Evolutionary conservation across 2,888 invertebrate species (phyloP).

Genomic region (Aplocera efformata): DNA sequence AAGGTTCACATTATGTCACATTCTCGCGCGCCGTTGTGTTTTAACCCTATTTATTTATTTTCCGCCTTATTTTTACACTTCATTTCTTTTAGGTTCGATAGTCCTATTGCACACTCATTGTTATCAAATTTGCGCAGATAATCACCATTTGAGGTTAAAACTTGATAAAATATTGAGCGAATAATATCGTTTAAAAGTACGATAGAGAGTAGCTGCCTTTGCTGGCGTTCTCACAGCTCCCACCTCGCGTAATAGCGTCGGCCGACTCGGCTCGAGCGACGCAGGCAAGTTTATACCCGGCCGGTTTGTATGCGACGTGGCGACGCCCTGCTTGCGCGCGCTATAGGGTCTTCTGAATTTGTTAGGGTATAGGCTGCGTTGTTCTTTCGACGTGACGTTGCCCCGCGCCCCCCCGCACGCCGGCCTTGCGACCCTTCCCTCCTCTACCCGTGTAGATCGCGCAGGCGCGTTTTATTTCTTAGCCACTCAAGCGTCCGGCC

Average conservation of each 20-base stretch:
- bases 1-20: conserved; percentile 56
- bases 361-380: conserved; percentile 63
- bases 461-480: conserved; percentile 71
- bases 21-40: conserved; percentile 51
- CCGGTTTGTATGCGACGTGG: conserved; percentile 33
- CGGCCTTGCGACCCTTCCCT: conserved; percentile 75
- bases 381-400: conserved; percentile 77
- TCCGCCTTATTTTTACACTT: conserved; percentile 69
- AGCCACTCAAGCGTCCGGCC: too few species aligned
- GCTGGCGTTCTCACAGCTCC: conserved; percentile 62
- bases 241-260: conserved; percentile 74
- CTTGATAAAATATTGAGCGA: conserved; percentile 42
- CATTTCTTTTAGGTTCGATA: conserved; percentile 38
- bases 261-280: conserved; percentile 64
- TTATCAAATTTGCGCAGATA: conserved; percentile 11
- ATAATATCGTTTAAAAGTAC: conserved; percentile 43
- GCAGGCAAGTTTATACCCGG: conserved; percentile 66
- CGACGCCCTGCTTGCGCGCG: conserved; percentile 22
- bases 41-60: conserved; percentile 76
- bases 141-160: conserved; percentile 32
- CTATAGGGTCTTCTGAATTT: conserved; percentile 48
- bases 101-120: conserved; percentile 28
- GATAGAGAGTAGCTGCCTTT: conserved; percentile 61
- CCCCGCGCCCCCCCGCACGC: conserved; percentile 60
- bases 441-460: conserved; percentile 58